phyloP scores from a whole-genome alignment of 2,797 vertebrate species.

The Presbytis comata region DNA sequence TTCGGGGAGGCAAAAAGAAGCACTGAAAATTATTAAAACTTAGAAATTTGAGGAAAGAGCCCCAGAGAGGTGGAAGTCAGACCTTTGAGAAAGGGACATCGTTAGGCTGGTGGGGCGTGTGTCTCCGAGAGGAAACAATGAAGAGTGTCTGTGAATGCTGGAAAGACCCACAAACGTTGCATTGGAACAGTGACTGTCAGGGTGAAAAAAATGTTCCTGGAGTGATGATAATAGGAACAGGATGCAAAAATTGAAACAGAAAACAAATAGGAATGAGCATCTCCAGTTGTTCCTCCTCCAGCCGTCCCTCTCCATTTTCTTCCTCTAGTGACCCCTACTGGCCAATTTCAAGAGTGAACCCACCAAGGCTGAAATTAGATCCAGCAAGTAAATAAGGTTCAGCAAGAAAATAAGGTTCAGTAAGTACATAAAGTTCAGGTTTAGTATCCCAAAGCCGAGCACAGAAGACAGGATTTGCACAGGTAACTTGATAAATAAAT shows the following conservation, averaged over 20 bases:
- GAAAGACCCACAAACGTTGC: not conserved
- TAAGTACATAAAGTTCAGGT: too few species aligned
- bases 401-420: too few species aligned
- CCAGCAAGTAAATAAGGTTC: not conserved
- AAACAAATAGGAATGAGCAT: not conserved
- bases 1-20: not conserved
- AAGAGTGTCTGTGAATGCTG: not conserved
- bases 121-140: not conserved
- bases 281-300: not conserved
- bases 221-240: not conserved
- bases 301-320: not conserved
- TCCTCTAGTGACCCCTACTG: not conserved
- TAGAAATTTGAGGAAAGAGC: not conserved
- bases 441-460: not conserved
- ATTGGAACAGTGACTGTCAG: not conserved
- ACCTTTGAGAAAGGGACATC: not conserved
- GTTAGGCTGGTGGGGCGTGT: accelerated
- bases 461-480: not conserved
- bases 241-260: not conserved
- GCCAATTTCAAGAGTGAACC: not conserved
- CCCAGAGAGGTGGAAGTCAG: not conserved
- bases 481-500: not conserved
- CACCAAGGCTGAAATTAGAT: not conserved
- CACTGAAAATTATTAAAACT: not conserved
- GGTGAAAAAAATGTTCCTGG: not conserved